Evolutionary conservation across 1,140 invertebrate genomes (phyloP), one percentile per base, ranked within the genome.

Genomic region (Euglossa dilemma): DNA sequence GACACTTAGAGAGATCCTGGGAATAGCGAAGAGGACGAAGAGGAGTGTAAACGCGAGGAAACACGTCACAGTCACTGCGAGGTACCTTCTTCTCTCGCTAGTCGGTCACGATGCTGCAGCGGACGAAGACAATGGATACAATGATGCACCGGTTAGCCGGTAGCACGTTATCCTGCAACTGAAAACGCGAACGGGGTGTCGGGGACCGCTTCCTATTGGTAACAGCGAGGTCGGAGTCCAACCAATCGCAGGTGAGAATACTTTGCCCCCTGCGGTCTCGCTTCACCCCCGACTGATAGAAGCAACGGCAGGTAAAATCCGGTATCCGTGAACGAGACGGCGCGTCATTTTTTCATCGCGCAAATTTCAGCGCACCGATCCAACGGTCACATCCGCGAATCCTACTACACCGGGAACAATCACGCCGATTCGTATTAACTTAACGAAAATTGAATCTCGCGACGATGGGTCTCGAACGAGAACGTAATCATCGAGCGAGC

Each of bases 181-280:
- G 86, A 72, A 89, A 87, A 87, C 83, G 71, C 64, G 67, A 72
- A 80, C 47, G 83, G 91, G 91, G 89, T 91, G 90, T 89, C 85
- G 87, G 90, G 89, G 88, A 87, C 80, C 63, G 91, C 56, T 90
- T 90, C 85, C 92, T 72, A 94, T 94, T 94, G 94, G 93, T 91
- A 91, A 91, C 75, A 86, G 84, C 78, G 28, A 77, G 56, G 36
- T 77, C 59, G 64, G n/a, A 43, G 63, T 25, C 28, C 85, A 71
- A 70, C 94, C 93, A 94, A 94, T 94, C 83, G 83, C 75, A 90
- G 88, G 79, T 86, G 69, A 86, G 85, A 61, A 66, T 70, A 73
- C 64, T 43, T 80, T 84, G 66, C 88, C 84, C 91, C 91, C 91
- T 88, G 85, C 90, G 85, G 83, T 12, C 84, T 84, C 72, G 83